Conservation (phyloP, 1,140 invertebrate genomes). For the Oryzaephilus surinamensis region DNA sequence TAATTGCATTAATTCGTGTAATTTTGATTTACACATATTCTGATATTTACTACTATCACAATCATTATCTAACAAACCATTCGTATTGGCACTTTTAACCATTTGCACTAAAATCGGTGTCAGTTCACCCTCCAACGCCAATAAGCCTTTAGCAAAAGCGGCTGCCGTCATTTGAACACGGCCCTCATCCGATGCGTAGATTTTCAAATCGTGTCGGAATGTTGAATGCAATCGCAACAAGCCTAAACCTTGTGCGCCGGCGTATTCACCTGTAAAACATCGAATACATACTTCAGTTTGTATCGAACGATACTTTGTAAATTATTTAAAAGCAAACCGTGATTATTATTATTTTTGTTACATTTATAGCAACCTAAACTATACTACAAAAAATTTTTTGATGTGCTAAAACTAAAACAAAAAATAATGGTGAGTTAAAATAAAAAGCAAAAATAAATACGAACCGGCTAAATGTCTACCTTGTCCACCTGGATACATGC, state of each 20-base stretch:
- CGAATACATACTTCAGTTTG: background rate
- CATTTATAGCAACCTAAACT: no score
- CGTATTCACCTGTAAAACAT: slow-evolving; percentile 63
- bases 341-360: no score
- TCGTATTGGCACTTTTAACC: slow-evolving; percentile 99
- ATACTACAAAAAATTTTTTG: no score
- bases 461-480: slow-evolving; percentile 66
- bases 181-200: slow-evolving; percentile 98
- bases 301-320: background rate
- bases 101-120: slow-evolving; percentile 99
- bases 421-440: slow-evolving; percentile 3
- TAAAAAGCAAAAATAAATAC: slow-evolving; percentile 39
- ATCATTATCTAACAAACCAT: slow-evolving; percentile 95
- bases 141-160: slow-evolving; percentile 94
- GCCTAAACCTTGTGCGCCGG: slow-evolving; percentile 83
- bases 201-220: slow-evolving; percentile 97
- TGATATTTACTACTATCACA: slow-evolving; percentile 94
- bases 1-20: slow-evolving; percentile 88
- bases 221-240: slow-evolving; percentile 92
- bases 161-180: slow-evolving; percentile 99
- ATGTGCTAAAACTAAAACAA: background rate
- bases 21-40: slow-evolving; percentile 88
- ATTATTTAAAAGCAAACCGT: background rate
- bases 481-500: slow-evolving; percentile 93
- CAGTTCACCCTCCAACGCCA: slow-evolving; percentile 95